These are phyloP conservation scores for Cebuella pygmaea DNA, from an alignment of 2,797 vertebrate genomes.

Conservation along the genomic window DNA sequence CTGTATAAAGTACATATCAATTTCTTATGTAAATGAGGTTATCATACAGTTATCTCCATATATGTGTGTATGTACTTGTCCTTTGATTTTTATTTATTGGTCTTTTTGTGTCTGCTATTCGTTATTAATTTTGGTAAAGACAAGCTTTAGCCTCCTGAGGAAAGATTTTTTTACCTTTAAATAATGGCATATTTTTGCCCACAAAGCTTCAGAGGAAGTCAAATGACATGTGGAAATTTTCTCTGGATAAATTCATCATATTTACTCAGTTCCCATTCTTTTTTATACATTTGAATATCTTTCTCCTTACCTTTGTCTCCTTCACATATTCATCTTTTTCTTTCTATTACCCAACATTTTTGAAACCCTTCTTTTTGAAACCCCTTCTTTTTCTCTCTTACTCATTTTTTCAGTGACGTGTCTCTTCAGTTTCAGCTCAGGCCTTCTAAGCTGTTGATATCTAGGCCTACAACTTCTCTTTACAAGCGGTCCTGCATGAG, in stretches of 20 bases:
- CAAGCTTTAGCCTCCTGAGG: not conserved
- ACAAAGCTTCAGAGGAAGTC: not conserved
- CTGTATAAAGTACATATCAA: not conserved
- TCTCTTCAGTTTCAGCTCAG: not conserved
- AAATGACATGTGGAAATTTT: not conserved
- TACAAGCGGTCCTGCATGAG: not conserved
- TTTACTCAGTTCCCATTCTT: not conserved
- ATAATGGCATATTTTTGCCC: not conserved
- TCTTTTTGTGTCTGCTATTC: not conserved
- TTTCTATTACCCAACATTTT: not conserved
- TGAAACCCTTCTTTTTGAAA: not conserved
- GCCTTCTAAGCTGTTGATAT: not conserved
- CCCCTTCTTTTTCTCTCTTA: not conserved
- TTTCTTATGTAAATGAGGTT: not conserved
- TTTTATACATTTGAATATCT: not conserved
- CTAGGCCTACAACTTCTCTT: not conserved
- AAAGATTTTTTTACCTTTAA: not conserved
- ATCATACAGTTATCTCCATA: not conserved
- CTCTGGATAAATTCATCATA: not conserved
- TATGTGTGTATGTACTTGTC: not conserved
- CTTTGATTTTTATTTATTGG: not conserved
- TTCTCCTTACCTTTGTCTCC: not conserved
- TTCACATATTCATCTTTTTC: not conserved
- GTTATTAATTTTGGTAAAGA: constrained; percentile 47
- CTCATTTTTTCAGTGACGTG: not conserved